Percentiles rank a stretch among this genome's conserved stretches.
These are phyloP conservation scores for Perizoma flavofasciatum DNA, from an alignment of 2,888 invertebrate species.

Conservation along the genomic window DNA sequence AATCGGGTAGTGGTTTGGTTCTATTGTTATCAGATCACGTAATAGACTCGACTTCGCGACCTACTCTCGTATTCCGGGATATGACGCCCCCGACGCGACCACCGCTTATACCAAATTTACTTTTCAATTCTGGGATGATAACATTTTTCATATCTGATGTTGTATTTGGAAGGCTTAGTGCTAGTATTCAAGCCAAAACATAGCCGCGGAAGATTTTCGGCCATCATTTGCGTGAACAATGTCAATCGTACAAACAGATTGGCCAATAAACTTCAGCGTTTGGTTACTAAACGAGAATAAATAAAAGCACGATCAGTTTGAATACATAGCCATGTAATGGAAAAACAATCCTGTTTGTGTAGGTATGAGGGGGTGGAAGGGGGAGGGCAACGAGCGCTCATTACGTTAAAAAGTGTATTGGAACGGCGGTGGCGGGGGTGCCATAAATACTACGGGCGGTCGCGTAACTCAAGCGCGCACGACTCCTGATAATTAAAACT, in stretches of 20 bases:
- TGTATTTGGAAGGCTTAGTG: not conserved
- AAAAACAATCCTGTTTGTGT: slow-evolving; percentile 47
- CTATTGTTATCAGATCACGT: slow-evolving; percentile 58
- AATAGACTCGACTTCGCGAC: slow-evolving; percentile 56
- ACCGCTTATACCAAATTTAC: slow-evolving; percentile 53
- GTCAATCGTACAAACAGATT: not conserved
- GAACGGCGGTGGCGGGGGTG: slow-evolving; percentile 67
- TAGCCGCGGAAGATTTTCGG: too few species aligned
- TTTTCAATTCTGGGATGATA: slow-evolving; percentile 13
- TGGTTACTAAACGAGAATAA: slow-evolving; percentile 24
- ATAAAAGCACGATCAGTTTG: slow-evolving; percentile 28
- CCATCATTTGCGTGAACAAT: not conserved
- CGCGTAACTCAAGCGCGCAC: slow-evolving; percentile 81
- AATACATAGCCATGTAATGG: slow-evolving; percentile 39
- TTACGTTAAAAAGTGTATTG: slow-evolving; percentile 84
- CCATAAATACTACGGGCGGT: slow-evolving; percentile 84
- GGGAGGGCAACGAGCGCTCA: slow-evolving; percentile 64
- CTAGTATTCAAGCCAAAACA: not conserved
- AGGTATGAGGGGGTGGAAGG: slow-evolving; percentile 30
- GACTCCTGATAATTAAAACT: slow-evolving; percentile 84
- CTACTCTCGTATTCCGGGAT: slow-evolving; percentile 72
- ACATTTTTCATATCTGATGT: slow-evolving; percentile 14
- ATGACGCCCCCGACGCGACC: slow-evolving; percentile 67
- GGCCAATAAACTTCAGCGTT: not conserved
- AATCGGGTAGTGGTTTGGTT: slow-evolving; percentile 61